A percentile compares a stretch with the other conserved stretches of the same genome.
Evolutionary conservation across 2,797 vertebrate species (phyloP).

Genomic region (Macrochelys suwanniensis): DNA sequence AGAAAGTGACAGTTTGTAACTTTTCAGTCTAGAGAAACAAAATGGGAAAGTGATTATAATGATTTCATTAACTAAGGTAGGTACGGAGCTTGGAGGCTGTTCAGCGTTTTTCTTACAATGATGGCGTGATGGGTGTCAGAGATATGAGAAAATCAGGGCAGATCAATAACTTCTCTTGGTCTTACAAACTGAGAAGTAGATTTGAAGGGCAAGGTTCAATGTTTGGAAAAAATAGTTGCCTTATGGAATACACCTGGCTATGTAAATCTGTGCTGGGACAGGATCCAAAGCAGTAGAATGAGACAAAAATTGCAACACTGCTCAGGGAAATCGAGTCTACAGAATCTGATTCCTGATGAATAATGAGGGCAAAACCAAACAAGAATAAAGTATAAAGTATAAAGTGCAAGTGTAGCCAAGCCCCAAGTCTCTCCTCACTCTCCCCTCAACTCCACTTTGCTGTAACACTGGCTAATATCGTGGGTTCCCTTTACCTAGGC

Average conservation of each 20-base stretch:
- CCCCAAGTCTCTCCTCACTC: background rate
- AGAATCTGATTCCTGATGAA: background rate
- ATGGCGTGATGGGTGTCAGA: background rate
- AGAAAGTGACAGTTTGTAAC: constrained; percentile 71
- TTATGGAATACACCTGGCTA: background rate
- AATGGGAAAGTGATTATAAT: background rate
- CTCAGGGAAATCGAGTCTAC: background rate
- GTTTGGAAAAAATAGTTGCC: background rate
- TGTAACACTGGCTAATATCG: background rate
- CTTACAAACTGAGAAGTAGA: rapidly evolving
- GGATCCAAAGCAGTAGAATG: background rate
- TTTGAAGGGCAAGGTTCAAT: rapidly evolving
- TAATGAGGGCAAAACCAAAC: background rate
- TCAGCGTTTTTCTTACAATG: background rate
- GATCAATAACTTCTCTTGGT: background rate
- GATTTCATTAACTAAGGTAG: background rate
- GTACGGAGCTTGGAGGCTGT: background rate
- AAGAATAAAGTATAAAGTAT: background rate
- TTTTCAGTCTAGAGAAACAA: constrained; percentile 64
- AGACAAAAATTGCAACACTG: background rate
- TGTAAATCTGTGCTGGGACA: background rate
- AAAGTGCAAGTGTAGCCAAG: too few relatives aligned
- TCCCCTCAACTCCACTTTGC: background rate
- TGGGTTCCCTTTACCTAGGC: background rate
- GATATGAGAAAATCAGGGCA: background rate